A percentile compares a stretch with the other conserved stretches of the same genome.
Conservation (phyloP, 2,113 vertebrate genomes). For the Rhadina sibilatrix region DNA sequence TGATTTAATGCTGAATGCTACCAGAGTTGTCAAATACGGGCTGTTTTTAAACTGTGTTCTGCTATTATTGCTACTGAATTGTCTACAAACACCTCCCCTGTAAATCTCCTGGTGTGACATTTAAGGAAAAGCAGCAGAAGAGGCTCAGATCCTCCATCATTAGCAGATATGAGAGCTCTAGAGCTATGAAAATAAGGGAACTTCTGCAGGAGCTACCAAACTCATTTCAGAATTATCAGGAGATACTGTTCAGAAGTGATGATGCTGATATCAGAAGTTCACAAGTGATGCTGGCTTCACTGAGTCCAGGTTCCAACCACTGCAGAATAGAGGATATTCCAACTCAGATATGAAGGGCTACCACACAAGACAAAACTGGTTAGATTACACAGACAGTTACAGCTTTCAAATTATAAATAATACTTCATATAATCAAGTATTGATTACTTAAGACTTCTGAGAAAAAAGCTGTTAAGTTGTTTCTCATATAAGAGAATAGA, state of each 20-base stretch:
- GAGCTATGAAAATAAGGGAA: not conserved
- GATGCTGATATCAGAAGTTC: not conserved
- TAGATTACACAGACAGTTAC: not conserved
- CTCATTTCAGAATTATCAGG: not conserved
- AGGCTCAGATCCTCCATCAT: not conserved
- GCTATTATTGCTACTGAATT: not conserved
- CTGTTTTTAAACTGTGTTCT: not conserved
- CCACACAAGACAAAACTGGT: not conserved
- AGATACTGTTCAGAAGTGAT: not conserved
- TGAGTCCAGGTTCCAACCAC: not conserved
- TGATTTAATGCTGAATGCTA: not conserved
- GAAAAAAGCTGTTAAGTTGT: not conserved
- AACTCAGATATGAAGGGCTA: not conserved
- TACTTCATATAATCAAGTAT: conserved; percentile 4
- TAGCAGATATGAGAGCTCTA: not conserved
- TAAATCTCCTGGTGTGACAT: not conserved
- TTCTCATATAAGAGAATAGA: not conserved
- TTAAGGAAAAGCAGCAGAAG: not conserved
- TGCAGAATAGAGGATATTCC: not conserved
- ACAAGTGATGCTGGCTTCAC: not conserved
- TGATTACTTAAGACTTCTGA: not conserved
- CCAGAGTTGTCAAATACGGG: not conserved
- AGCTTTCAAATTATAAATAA: not conserved
- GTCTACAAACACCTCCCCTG: not conserved
- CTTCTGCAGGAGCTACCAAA: not conserved